Evolutionary conservation across 2,113 vertebrate species (phyloP), one percentile per base, ranked within the genome.

Genomic region (Saimiri boliviensis): DNA sequence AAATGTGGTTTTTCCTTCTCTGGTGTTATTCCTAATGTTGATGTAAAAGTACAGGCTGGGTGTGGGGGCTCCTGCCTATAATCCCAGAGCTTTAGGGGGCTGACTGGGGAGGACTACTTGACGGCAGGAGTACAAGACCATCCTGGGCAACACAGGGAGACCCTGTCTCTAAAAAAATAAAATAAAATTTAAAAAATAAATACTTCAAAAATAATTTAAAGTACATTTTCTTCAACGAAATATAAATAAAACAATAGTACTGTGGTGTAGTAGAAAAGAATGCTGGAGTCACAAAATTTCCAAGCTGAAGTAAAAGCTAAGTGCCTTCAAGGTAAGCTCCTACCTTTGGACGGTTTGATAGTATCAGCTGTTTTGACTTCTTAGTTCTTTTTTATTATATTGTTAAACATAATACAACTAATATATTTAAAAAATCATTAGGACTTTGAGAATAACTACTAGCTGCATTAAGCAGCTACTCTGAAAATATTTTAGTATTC

Each of bases 161-260:
- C 27, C 60, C 60, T 63, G 60, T 32, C 60, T 63, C 60, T 63
- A 63, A 63, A 63, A 30, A 63, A 14, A 63, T 27, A 63, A 63
- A 14, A 63, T 27, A 63, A 30, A 63, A 13, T 63, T 63, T 30
- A 14, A 60, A 63, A 60, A 63, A 32, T 27, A 13, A 63, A 32
- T 63, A 63, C 60, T 63, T 63, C 27, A 63, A 32, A 63, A 63
- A 63, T 92, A 86, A 93, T 68, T 85, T 92, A 93, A 80, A 81
- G 45, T 66, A 66, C 23, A 58, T 92, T 92, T 92, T 92, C 35
- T 80, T 52, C 32, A 6, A n/a, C 49, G 35, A 95, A 94, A 97
- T 58, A 68, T 89, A 70, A 98, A 97, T 11, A 83, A 91, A 91
- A 54, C 21, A 49, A 89, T 8, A 95, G 82, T 11, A 94, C 66